Percentiles rank a stretch among this genome's conserved stretches.
These are phyloP conservation scores for Aselliscus stoliczkanus DNA, from an alignment of 2,797 vertebrate genomes.

Conservation along the genomic window DNA sequence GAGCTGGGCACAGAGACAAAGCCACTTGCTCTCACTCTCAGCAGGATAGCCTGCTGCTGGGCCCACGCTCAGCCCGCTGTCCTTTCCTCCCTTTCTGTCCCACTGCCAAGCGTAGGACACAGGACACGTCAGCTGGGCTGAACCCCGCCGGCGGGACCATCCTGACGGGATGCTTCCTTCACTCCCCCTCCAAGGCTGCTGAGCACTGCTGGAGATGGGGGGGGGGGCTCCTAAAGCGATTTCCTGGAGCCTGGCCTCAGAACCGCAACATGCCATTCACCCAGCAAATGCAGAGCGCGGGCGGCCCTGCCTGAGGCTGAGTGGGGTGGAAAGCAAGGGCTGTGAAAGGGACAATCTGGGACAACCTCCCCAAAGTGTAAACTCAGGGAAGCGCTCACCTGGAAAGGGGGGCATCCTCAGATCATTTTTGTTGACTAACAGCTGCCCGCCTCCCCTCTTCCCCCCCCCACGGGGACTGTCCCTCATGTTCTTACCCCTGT, in stretches of 20 bases:
- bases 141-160: not conserved
- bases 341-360: accelerated
- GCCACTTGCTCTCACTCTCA: accelerated
- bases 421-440: not conserved
- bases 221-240: accelerated
- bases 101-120: accelerated
- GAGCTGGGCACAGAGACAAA: not conserved
- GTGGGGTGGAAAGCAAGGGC: accelerated
- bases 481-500: accelerated
- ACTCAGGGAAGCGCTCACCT: not conserved
- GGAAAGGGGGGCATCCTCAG: accelerated
- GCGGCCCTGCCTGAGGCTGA: accelerated
- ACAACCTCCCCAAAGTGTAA: not conserved
- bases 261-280: no score
- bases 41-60: accelerated
- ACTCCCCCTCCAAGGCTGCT: accelerated
- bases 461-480: accelerated
- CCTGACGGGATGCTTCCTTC: not conserved
- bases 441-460: no score
- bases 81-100: accelerated
- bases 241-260: not conserved
- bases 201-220: accelerated
- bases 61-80: accelerated
- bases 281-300: no score
- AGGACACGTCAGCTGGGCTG: accelerated